Evolutionary conservation across 1,140 invertebrate genomes (phyloP).

Genomic region (Cotesia typhae): DNA sequence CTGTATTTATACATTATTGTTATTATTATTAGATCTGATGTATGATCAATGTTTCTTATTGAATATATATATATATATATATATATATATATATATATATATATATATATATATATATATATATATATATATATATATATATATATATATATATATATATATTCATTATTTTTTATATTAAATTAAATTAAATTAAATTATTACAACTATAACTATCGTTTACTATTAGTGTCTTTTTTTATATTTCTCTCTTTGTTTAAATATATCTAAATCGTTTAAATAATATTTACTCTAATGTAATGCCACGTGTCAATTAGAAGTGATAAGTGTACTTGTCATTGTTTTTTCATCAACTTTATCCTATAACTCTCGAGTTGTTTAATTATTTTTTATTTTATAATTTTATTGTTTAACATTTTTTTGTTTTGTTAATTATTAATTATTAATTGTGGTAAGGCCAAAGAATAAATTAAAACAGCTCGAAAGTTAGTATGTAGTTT

Average conservation of each 20-base stretch:
- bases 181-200: conserved; percentile 1
- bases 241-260: conserved; percentile 13
- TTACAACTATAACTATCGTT: neutral
- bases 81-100: conserved; percentile 16
- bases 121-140: neutral
- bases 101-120: conserved; percentile 7
- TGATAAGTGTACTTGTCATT: conserved; percentile 11
- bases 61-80: conserved; percentile 3
- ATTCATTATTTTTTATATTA: neutral
- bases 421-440: too few species aligned
- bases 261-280: too few species aligned
- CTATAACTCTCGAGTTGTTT: too few species aligned
- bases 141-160: neutral
- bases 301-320: conserved; percentile 14
- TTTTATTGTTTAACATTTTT: too few species aligned
- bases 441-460: too few species aligned
- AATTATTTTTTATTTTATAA: too few species aligned
- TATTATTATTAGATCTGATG: conserved; percentile 6
- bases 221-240: too few species aligned
- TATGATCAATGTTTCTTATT: conserved; percentile 6
- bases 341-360: neutral
- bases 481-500: neutral
- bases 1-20: neutral
- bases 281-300: conserved; percentile 10
- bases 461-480: neutral